These are phyloP conservation scores for Myiotriccus ornatus DNA, from an alignment of 2,797 vertebrate species.

Conservation along the genomic window DNA sequence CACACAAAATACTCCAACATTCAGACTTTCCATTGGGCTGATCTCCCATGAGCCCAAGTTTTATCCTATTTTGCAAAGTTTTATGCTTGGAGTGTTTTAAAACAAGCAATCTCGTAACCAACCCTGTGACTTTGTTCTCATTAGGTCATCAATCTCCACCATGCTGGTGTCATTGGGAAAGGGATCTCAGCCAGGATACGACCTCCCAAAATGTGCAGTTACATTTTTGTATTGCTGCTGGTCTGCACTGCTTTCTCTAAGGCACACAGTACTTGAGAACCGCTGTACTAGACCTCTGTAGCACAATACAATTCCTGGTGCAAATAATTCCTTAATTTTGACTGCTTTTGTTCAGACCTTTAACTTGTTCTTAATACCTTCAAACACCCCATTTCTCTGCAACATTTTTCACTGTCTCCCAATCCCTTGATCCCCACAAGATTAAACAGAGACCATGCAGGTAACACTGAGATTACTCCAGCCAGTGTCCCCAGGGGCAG, in stretches of 20 bases:
- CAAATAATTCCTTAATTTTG: neutral
- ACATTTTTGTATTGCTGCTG: neutral
- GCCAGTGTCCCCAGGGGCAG: neutral
- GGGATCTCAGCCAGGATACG: neutral
- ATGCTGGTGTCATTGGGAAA: neutral
- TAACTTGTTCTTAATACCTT: neutral
- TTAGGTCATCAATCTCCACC: neutral
- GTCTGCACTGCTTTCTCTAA: neutral
- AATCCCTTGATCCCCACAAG: neutral
- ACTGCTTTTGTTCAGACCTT: neutral
- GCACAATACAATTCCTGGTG: neutral
- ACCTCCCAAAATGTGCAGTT: rapidly evolving
- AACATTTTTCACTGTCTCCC: neutral
- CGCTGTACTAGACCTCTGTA: neutral
- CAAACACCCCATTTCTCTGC: neutral
- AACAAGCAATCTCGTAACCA: neutral
- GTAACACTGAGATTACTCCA: neutral
- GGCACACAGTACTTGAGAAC: neutral
- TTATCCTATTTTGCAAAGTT: neutral
- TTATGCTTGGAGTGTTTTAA: neutral
- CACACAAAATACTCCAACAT: neutral
- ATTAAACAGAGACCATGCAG: neutral
- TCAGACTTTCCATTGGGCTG: neutral
- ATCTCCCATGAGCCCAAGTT: neutral
- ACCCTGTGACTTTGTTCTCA: neutral